Evolutionary conservation across 2,888 invertebrate genomes (phyloP), one percentile per base, ranked within the genome.

Genomic region (Cheilosia scutellata): DNA sequence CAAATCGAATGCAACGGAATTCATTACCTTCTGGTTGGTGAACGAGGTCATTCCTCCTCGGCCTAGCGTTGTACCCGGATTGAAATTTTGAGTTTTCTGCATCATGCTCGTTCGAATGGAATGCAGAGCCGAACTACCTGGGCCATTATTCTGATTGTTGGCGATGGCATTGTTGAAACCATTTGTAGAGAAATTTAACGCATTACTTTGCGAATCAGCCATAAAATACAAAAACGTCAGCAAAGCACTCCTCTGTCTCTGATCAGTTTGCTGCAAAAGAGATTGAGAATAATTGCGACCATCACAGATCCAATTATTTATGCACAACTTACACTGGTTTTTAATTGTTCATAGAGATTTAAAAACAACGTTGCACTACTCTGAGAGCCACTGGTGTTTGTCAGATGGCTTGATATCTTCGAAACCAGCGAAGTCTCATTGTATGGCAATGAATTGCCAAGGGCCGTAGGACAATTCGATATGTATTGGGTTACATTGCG

Each of bases 191-290:
- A 84, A 84, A 5, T 42, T 60, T 0, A 58, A 6, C 27, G 60
- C 49, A 51, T 55, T 66, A 27, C 44, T 75, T 9, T 89, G 89
- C 4, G 89, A 89, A 70, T 90, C 89, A 16, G 90, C 89, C 90
- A 90, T 89, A 49, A 88, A 89, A 58, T 89, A 90, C 55, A 95
- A 90, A 80, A 95, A 92, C 51, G 93, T 92, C 87, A 95, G 88
- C 13, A 95, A 92, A 37, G 94, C 94, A 74, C 94, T 94, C 87
- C 95, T 93, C 89, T 95, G 94, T 88, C 94, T 94, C 75, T 95
- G 90, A 58, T 95, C 93, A 87, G 94, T 93, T 94, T 95, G 92
- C 89, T 90, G 49, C 25, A 86, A 76, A 92, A 33, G 13, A 37
- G 16, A 25, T 6, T 0, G 6, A 5, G 9, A 11, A 0, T 29